Percentiles rank a stretch among this genome's conserved stretches.
phyloP scores from a whole-genome alignment of 2,113 vertebrate species.

The Anas platyrhynchos region DNA sequence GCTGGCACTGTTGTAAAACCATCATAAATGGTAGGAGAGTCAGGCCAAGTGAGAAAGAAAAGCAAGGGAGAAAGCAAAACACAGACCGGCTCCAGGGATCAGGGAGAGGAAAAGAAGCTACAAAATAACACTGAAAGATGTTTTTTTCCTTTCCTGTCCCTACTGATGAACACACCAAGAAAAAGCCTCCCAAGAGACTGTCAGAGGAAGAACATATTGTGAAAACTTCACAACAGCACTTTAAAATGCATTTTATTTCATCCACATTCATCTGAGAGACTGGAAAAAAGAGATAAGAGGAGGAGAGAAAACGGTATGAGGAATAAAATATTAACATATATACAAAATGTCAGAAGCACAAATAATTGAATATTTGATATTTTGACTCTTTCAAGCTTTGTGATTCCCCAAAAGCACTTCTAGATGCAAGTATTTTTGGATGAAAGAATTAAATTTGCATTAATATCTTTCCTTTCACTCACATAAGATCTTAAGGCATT shows the following conservation, averaged over 20 bases:
- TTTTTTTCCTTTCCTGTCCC: not conserved
- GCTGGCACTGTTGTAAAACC: not conserved
- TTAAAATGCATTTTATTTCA: slow-evolving; percentile 4
- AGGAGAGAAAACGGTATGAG: not conserved
- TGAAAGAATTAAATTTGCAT: not conserved
- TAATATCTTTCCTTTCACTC: not conserved
- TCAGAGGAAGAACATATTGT: not conserved
- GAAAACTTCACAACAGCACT: not conserved
- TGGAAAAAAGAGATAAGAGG: not conserved
- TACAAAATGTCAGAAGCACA: not conserved
- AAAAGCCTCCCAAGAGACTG: not conserved
- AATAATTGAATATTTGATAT: slow-evolving; percentile 23
- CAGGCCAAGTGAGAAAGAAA: not conserved
- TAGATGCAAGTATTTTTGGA: not conserved
- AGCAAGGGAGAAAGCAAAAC: not conserved
- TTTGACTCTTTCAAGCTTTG: not conserved
- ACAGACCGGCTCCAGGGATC: not conserved
- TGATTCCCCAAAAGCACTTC: not conserved
- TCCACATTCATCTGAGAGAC: not conserved
- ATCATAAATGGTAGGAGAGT: not conserved
- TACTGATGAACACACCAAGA: not conserved
- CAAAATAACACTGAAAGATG: not conserved
- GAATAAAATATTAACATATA: slow-evolving; percentile 16
- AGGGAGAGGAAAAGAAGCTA: not conserved
- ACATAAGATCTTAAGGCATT: not conserved